phyloP scores from a whole-genome alignment of 2,113 vertebrate genomes.

The Paralichthys olivaceus region DNA sequence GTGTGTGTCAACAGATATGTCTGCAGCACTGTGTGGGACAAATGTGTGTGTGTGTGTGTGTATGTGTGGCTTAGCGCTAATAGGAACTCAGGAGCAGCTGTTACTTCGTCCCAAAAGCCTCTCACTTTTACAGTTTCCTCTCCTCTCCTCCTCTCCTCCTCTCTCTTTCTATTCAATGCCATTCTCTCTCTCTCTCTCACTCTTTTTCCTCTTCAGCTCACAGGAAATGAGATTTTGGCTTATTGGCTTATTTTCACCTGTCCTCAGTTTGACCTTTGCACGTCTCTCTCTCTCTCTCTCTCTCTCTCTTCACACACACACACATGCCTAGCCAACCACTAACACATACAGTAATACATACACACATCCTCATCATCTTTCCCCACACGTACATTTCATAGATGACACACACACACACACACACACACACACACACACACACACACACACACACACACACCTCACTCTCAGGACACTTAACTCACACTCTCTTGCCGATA shows the following conservation, averaged over 20 bases:
- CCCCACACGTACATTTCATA: too few relatives aligned
- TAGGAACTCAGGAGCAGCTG: constrained; percentile 56
- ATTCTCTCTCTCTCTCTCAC: neutral
- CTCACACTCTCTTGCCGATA: too few relatives aligned
- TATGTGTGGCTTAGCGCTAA: constrained; percentile 28
- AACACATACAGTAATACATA: too few relatives aligned
- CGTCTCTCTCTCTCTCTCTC: constrained; percentile 39
- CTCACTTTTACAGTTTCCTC: neutral
- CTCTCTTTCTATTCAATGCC: neutral
- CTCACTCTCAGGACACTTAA: too few relatives aligned
- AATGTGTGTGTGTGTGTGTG: neutral
- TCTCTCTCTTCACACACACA: constrained; percentile 2
- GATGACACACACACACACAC: too few relatives aligned
- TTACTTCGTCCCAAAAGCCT: neutral
- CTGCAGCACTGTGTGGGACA: too few relatives aligned
- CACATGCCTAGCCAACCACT: too few relatives aligned
- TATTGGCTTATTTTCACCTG: constrained; percentile 70
- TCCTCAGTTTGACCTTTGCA: constrained; percentile 65
- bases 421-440: neutral
- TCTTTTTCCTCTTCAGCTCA: constrained; percentile 38
- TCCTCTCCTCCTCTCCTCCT: neutral
- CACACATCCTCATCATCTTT: too few relatives aligned
- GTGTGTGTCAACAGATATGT: neutral
- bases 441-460: neutral
- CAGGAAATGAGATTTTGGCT: constrained; percentile 74